Base-by-base conservation (phyloP, 2,888 invertebrate species). In the Aquatica leii region DNA sequence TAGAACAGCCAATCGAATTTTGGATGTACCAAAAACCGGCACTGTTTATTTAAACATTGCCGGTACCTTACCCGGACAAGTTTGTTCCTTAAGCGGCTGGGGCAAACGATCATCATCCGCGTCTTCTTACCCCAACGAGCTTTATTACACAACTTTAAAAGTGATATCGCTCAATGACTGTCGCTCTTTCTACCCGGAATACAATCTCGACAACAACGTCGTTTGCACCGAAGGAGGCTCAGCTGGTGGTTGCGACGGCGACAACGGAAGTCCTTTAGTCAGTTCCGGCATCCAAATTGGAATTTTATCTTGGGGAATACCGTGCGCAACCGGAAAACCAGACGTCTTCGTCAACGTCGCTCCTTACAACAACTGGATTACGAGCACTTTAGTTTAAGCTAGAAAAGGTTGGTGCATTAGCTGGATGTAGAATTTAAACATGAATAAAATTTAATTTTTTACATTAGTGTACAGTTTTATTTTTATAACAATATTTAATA, bases 241-340 rank as follows among this genome's bases (percentile, higher is more conserved):
- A 24, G 24, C 24, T 4, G 24, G 43, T n/a, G 43, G 43, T 8
- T 43, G 43, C 17, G 15, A 43, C 43, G 43, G 43, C 1, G 43
- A 43, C 17, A 43, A 43, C 17, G 43, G 43, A 2, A 17, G 43
- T 8, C 43, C 43, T 12, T 15, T 43, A 14, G 43, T 43, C 43
- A 43, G 17, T 17, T 15, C 6, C 24, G 74, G 73, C 43, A 72
- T 63, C 1, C 74, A 84, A 2, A 82, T 84, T 0, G 86, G 86
- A 18, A 75, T 86, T 9, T 84, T 85, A 0, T 86, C 86, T 0
- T 86, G 85, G 85, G 85, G 84, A 2, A 79, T 82, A 75, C 84
- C 85, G 0, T 86, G 86, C 67, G 85, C 84, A 0, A 77, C 77
- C 1, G 86, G 85, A 14, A 82, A 78, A 59, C 86, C 86, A 18